These are phyloP conservation scores for Lochmaea crataegi DNA, from an alignment of 2,888 invertebrate genomes.

Conservation along the genomic window DNA sequence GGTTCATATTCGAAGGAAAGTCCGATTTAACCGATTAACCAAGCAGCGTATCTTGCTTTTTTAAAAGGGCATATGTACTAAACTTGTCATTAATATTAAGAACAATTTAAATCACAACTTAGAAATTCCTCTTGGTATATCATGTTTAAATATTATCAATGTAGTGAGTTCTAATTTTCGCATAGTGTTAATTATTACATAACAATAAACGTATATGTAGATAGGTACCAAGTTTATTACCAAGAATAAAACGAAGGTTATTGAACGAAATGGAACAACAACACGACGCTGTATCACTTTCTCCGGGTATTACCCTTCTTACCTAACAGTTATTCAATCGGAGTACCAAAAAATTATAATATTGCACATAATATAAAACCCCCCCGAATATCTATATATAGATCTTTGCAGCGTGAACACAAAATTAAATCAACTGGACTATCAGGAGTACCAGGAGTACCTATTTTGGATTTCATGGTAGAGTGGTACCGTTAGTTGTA, in stretches of 20 bases:
- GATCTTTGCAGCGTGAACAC: neutral
- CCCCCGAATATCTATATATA: constrained; percentile 44
- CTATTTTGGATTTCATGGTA: constrained; percentile 22
- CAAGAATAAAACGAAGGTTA: constrained; percentile 40
- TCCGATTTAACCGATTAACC: neutral
- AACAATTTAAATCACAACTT: no score
- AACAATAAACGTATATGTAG: constrained; percentile 2
- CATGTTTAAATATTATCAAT: neutral
- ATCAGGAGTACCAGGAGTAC: constrained; percentile 15
- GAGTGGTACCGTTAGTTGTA: constrained; percentile 27
- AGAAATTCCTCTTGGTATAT: no score
- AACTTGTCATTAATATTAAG: neutral
- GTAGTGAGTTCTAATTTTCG: neutral
- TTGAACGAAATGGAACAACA: constrained; percentile 30
- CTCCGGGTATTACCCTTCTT: constrained; percentile 60
- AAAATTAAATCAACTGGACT: constrained; percentile 1
- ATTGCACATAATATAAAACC: constrained; percentile 38
- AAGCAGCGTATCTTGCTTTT: neutral
- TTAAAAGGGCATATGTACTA: neutral
- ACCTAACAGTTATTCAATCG: constrained; percentile 49
- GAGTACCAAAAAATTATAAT: constrained; percentile 45
- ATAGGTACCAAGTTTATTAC: constrained; percentile 46
- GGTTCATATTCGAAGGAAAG: constrained; percentile 9
- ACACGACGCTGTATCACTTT: constrained; percentile 58
- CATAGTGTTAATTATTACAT: neutral